Base-by-base conservation (phyloP, 2,888 invertebrate genomes). In the Amblyteles armatorius region DNA sequence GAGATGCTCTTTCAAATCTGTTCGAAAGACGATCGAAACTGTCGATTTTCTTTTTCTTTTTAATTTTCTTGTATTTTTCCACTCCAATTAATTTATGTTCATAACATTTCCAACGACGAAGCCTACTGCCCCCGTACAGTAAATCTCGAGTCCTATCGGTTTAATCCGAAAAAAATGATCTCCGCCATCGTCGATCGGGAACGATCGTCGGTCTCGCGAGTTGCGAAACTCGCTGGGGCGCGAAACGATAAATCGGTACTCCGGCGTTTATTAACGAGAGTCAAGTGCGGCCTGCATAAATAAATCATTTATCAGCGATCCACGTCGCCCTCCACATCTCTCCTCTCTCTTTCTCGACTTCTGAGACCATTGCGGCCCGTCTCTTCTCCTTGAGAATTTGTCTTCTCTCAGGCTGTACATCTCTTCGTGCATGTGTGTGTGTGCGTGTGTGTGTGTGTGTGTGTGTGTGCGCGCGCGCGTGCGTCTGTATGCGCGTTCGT, bases 251-350 rank as follows among this genome's bases (percentile, higher is more conserved):
- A 88, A 89, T 86, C 82, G 89, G 82, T 78, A 85, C 82, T 74
- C 63, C 73, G 71, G 65, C 84, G 65, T 86, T 86, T 86, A 89
- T 90, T 89, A 89, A 90, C 87, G 83, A 90, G 86, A 89, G 87
- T 88, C 88, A 89, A 90, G 88, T 90, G 87, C 84, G 79, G 87
- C 73, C 84, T 86, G 88, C 88, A 84, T 84, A 84, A 84, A 91
- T 91, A 91, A 91, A 91, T 91, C 90, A 91, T 88, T 89, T 89
- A 89, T 91, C 90, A 88, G 88, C 86, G 87, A 87, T 85, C 83
- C 83, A 71, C 79, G 80, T 84, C 82, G 79, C 77, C 67, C 79
- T 71, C 82, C 77, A 69, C 69, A 77, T 69, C 52, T 78, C 79
- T 44, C 11, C 11, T 44, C 44, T 11, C 44, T 13, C 11, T 44